Percentiles rank a stretch among this genome's conserved stretches.
Evolutionary conservation across 2,113 vertebrate species (phyloP).

Genomic region (Orthonyx spaldingii): DNA sequence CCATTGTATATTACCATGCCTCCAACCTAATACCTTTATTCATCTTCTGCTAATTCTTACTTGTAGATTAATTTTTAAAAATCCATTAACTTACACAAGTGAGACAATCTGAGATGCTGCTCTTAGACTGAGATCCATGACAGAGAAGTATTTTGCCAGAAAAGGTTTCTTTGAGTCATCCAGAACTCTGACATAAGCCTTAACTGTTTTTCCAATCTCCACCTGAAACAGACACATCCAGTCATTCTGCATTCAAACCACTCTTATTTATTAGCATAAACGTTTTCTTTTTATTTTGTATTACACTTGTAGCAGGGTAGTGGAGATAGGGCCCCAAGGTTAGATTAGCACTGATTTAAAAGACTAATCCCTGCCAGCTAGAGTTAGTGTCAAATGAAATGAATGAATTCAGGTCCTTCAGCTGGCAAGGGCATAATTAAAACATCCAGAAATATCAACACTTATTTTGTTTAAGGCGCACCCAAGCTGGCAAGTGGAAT

Average conservation of each 20-base stretch:
- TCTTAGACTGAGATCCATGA: constrained; percentile 88
- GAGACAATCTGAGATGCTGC: constrained; percentile 86
- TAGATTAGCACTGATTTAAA: background rate
- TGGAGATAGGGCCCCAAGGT: background rate
- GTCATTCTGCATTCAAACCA: background rate
- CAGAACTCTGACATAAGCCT: constrained; percentile 87
- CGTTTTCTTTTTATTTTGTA: background rate
- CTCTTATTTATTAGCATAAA: background rate
- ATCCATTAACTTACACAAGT: constrained; percentile 78
- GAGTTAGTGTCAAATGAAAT: background rate
- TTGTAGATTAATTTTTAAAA: background rate
- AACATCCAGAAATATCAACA: background rate
- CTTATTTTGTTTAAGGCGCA: background rate
- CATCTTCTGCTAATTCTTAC: background rate
- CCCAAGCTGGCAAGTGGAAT: background rate
- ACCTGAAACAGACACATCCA: constrained; percentile 76
- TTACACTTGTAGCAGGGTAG: background rate
- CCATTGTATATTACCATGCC: background rate
- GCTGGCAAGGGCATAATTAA: constrained; percentile 10
- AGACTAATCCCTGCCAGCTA: background rate
- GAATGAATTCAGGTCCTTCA: background rate
- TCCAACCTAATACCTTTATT: background rate
- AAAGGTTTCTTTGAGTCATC: constrained; percentile 90
- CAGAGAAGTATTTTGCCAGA: constrained; percentile 80
- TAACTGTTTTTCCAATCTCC: constrained; percentile 90